Percentiles rank a stretch among this genome's conserved stretches.
These are phyloP conservation scores for Adineta ricciae DNA, from an alignment of 2,888 invertebrate genomes.

Conservation along the genomic window DNA sequence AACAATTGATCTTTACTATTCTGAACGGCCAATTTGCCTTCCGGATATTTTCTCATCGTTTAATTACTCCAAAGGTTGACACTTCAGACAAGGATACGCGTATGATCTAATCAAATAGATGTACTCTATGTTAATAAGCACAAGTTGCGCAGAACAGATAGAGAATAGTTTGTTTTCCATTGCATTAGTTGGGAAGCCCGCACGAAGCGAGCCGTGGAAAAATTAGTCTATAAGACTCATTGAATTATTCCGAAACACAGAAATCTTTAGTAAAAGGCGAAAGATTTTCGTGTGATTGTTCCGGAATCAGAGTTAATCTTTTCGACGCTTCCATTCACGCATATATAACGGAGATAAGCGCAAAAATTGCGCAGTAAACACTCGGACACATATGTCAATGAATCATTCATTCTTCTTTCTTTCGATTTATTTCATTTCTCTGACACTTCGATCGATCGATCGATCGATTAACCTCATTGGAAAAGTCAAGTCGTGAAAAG, in stretches of 20 bases:
- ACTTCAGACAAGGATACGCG: background rate
- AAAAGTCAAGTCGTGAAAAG: constrained; percentile 9
- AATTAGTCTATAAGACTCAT: constrained; percentile 1
- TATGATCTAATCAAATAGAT: no score
- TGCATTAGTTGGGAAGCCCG: background rate
- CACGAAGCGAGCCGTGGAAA: background rate
- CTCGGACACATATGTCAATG: background rate
- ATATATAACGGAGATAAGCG: background rate
- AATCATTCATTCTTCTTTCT: background rate
- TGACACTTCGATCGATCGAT: background rate
- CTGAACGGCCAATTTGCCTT: background rate
- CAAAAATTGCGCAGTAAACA: background rate
- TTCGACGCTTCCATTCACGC: background rate
- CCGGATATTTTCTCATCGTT: background rate
- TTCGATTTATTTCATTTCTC: background rate
- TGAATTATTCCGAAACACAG: constrained; percentile 15
- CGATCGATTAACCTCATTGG: background rate
- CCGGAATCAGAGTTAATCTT: background rate
- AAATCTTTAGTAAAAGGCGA: constrained; percentile 15
- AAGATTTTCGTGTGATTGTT: constrained; percentile 11
- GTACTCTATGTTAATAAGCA: no score
- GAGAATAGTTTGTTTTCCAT: no score
- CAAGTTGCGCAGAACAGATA: no score
- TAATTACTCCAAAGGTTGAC: background rate
- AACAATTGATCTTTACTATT: background rate